phyloP scores from a whole-genome alignment of 2,797 vertebrate species.

The Gadopsis bispinosus region DNA sequence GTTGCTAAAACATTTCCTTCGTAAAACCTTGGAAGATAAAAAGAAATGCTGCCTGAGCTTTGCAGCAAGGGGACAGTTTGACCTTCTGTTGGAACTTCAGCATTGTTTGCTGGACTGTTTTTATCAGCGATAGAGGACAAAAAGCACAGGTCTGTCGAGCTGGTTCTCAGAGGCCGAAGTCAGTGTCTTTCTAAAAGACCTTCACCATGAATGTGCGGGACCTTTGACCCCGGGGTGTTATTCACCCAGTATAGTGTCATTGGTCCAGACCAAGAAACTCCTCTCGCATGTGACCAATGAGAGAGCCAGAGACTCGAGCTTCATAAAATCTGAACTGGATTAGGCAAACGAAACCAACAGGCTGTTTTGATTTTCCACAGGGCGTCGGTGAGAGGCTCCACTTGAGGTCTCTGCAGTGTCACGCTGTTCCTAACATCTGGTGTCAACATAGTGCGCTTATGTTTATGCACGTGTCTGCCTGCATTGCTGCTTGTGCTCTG shows the following conservation, averaged over 20 bases:
- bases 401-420: constrained; percentile 31
- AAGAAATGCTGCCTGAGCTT: background rate
- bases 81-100: constrained; percentile 4
- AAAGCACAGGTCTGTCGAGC: constrained; percentile 24
- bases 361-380: constrained; percentile 54
- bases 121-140: constrained; percentile 24
- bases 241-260: constrained; percentile 41
- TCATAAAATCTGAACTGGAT: constrained; percentile 42
- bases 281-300: constrained; percentile 71
- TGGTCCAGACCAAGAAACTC: constrained; percentile 72
- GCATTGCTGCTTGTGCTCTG: constrained; percentile 23
- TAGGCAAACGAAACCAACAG: constrained; percentile 52
- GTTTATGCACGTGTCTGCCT: constrained; percentile 14
- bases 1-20: background rate
- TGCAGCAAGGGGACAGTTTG: background rate
- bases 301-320: constrained; percentile 17
- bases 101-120: constrained; percentile 35
- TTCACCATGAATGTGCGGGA: constrained; percentile 31
- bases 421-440: constrained; percentile 61
- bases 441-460: constrained; percentile 30
- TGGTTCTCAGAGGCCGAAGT: constrained; percentile 44
- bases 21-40: background rate
- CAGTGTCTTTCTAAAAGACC: constrained; percentile 40
- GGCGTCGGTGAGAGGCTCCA: constrained; percentile 17
- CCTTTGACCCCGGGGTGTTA: constrained; percentile 62